phyloP scores from a whole-genome alignment of 2,113 vertebrate genomes.

The Illadopsis cleaveri region DNA sequence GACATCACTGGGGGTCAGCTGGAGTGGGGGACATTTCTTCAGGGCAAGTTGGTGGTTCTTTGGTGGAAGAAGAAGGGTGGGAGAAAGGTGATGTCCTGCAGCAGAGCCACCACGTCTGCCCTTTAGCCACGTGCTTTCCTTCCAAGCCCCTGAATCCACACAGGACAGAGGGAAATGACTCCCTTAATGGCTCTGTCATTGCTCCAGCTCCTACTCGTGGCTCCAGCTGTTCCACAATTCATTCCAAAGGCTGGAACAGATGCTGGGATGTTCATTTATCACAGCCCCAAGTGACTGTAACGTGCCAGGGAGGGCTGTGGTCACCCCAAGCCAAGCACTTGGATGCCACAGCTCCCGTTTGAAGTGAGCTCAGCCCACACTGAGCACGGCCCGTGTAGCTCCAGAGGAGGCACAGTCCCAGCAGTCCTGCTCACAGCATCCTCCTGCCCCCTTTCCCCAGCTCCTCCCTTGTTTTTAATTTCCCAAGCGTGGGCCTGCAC shows the following conservation, averaged over 20 bases:
- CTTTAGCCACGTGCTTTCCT: not conserved
- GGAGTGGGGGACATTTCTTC: not conserved
- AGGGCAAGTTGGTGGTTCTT: not conserved
- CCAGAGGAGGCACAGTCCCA: not conserved
- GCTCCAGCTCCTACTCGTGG: not conserved
- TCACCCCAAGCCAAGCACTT: not conserved
- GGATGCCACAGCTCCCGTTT: not conserved
- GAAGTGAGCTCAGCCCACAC: not conserved
- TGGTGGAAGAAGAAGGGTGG: not conserved
- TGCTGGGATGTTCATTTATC: not conserved
- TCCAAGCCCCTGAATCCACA: not conserved
- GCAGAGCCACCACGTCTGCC: not conserved
- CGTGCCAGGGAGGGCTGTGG: rapidly evolving
- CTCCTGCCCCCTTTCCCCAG: not conserved
- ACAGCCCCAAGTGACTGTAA: not conserved
- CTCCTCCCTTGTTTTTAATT: not conserved
- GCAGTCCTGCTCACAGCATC: not conserved
- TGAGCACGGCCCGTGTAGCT: rapidly evolving
- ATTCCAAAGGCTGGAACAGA: not conserved
- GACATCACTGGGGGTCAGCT: not conserved
- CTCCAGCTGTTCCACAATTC: not conserved
- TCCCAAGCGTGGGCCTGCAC: not conserved
- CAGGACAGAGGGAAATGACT: not conserved
- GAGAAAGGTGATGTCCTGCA: not conserved
- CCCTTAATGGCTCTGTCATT: not conserved